Evolutionary conservation across 37 sponge, comb jelly and placozoan genomes (phyloP), one percentile per base, ranked within the genome.

Genomic region (Ianthella basta): DNA sequence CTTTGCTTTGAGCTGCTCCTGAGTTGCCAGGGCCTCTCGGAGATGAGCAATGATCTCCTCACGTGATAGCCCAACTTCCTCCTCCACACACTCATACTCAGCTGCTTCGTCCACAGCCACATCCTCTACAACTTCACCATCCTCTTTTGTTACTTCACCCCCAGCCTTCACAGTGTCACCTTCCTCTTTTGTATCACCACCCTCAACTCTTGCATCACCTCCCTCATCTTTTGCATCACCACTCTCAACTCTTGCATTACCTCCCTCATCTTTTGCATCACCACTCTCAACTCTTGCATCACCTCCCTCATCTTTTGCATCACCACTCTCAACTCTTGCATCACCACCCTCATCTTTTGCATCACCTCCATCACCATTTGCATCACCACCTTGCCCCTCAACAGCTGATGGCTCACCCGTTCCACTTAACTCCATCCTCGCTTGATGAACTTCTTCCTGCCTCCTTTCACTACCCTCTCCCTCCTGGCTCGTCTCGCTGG

Each of bases 81-180:
- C 74, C 55, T 89, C 87, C 37, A 75, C 90, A 33, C 82, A 87
- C 0, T 83, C 82, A 38, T 89, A 85, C 38, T 88, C 89, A 13
- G 29, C 50, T 67, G 67, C 56, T 27, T 88, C 87, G 36, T 25
- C 72, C 38, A 75, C 55, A 33, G 56, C 57, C 50, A 37, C 83
- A 18, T 64, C 63, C 30, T 88, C 56, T 1, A 36, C 8, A 13
- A 24, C 78, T 36, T 59, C 27, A 41, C 12, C 64, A 0, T 72
- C 66, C 0, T 29, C 35, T 15, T 38, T 27, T 30, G 41, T 13
- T 69, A 40, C 34, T 21, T 0, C 84, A 36, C 40, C 59, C 15
- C 16, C 61, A 13, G 15, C 39, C 21, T 20, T 50, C 53, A 27
- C 85, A 23, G 73, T 21, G 14, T 59, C 32, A 23, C 57, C 77